These are phyloP conservation scores for Cecidostiba fungosa DNA, from an alignment of 2,888 invertebrate genomes.

Conservation along the genomic window DNA sequence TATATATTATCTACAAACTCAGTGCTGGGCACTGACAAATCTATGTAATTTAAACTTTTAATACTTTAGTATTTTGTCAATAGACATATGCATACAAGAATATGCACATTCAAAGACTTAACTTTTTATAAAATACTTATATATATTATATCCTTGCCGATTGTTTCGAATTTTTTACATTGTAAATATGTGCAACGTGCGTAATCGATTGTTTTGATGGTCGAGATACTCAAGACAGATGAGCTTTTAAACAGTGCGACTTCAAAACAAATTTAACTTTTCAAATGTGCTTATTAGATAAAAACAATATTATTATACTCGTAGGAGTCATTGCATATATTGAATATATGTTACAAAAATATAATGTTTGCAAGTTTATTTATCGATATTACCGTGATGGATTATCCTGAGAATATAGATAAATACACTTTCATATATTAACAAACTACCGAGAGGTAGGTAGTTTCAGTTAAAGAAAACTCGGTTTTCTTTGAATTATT, in stretches of 20 bases:
- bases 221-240: neutral
- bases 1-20: slow-evolving; percentile 1
- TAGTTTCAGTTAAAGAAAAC: too few species aligned
- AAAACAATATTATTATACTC: neutral
- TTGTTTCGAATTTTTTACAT: neutral
- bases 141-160: neutral
- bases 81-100: too few species aligned
- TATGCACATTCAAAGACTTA: neutral
- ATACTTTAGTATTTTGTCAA: neutral
- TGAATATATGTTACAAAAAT: neutral
- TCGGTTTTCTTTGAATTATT: neutral
- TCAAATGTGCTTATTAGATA: neutral
- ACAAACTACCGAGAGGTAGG: too few species aligned
- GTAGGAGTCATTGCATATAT: neutral
- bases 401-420: too few species aligned
- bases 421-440: too few species aligned
- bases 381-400: neutral
- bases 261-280: neutral
- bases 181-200: neutral
- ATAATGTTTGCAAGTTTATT: neutral
- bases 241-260: neutral
- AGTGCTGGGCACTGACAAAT: neutral
- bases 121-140: neutral
- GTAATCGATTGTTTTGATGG: neutral
- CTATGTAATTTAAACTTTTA: slow-evolving; percentile 20